These are phyloP conservation scores for Zophobas atratus DNA, from an alignment of 1,140 invertebrate species.

Conservation along the genomic window DNA sequence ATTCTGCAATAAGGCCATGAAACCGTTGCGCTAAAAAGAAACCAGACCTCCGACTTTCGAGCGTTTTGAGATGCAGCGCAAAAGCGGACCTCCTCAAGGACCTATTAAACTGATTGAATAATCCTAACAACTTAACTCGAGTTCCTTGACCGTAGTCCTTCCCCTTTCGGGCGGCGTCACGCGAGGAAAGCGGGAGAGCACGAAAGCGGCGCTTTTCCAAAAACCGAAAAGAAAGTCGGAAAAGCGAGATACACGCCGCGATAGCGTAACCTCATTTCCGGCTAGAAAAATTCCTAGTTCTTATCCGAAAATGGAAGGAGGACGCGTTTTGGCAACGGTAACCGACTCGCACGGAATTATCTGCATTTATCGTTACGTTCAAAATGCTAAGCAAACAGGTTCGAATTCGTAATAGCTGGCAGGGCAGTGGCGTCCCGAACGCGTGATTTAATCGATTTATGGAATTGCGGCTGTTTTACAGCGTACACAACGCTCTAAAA, in stretches of 20 bases:
- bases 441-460: neutral
- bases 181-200: neutral
- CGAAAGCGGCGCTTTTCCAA: neutral
- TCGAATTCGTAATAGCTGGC: too few species aligned
- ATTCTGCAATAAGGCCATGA: slow-evolving; percentile 41
- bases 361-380: slow-evolving; percentile 14
- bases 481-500: slow-evolving; percentile 6
- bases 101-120: slow-evolving; percentile 33
- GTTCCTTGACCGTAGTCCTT: slow-evolving; percentile 29
- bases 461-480: neutral
- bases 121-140: slow-evolving; percentile 18
- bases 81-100: slow-evolving; percentile 14
- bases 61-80: slow-evolving; percentile 12
- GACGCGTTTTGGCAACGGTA: neutral
- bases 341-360: neutral
- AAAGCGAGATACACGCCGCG: neutral
- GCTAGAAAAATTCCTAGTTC: neutral
- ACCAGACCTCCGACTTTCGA: neutral
- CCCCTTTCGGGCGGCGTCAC: slow-evolving; percentile 5
- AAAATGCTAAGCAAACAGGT: neutral
- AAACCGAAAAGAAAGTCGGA: neutral
- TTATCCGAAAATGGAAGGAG: slow-evolving; percentile 4
- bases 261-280: slow-evolving; percentile 7
- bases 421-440: neutral
- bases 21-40: slow-evolving; percentile 26